Evolutionary conservation across 2,113 vertebrate species (phyloP), one percentile per base, ranked within the genome.

Genomic region (Naja naja): DNA sequence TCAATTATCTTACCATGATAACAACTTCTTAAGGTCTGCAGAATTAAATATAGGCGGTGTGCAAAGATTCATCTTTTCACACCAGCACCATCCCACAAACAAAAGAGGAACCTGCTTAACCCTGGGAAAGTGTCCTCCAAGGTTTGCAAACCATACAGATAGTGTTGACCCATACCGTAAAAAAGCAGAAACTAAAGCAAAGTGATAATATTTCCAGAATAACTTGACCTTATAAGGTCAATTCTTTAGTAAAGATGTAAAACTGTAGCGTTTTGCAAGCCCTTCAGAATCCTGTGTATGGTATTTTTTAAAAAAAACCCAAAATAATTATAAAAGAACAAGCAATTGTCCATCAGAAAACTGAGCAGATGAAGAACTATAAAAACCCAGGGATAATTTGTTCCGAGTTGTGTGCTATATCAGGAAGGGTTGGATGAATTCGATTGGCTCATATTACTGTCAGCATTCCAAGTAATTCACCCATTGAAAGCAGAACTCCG

Each of bases 1-100:
- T 97, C 97, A 96, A 95, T 97, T 97, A 97, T 94, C 93, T 95
- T 88, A 95, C 95, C 94, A 94, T 89, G 96, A 94, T 64, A 54
- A 93, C 95, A 90, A 54, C 87, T 94, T 96, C 95, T 96, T 94
- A 89, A 89, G 86, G 89, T 87, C 89, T 95, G 95, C 93, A 23
- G 90, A 92, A 90, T 25, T 64, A 27, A 91, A 95, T 92, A 69
- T 93, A 94, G 91, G 92, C 89, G 56, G 30, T 5, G 39, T 56
- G 89, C 94, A 93, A 90, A 58, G 20, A 49, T 60, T 74, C 91
- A 18, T 34, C 91, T 45, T 9, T 34, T 60, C 39, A 30, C 27
- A 45, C 45, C 14, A 58, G 27, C 43, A 90, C 43, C 6, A 64
- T 49, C 25, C 25, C 43, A 49, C 55, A 64, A 10, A 90, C 10